Base-by-base conservation (phyloP, 2,797 vertebrate genomes). In the Siniperca obscura region DNA sequence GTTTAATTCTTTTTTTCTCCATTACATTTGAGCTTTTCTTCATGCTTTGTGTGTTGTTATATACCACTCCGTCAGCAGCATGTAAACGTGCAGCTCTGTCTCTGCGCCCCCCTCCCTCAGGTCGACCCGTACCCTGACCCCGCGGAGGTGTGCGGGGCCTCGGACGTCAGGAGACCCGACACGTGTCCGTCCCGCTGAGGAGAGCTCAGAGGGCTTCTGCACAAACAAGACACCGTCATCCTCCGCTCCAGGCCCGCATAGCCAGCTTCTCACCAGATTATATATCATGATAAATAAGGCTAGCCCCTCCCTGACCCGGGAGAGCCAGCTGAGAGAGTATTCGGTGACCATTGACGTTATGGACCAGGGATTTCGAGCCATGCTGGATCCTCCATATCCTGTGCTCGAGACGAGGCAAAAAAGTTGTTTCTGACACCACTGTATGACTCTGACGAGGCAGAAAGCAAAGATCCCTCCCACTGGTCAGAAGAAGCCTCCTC, bases 81-180 rank as follows among this genome's bases (percentile, higher is more conserved):
- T 57, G 25, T 80, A 57, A 81, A 16, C 61, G 59, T 22, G 55
- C 44, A 50, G 8, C 46, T 75, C 48, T 11, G 0, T 61, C 11
- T 64, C 59, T 70, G 44, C 66, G 8, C 9, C 4, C 4, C 19
- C n/a, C 34, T 0, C 57, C 42, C 46, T 9, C 88, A 99, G 98
- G 95, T 98, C 64, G 98, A 99, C 91, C 98, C 97, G 10, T 97
- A 97, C 90, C 97, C 98, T 7, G 97, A 97, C 87, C 94, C 96
- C 3, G 96, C 95, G 91, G 96, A 96, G 56, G 67, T 90, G 87
- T 82, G 89, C 86, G 80, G 74, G 13, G 65, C 82, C 1, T 65
- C 80, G 13, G 96, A 96, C 0, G 68, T 91, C 80, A 93, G 96
- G 27, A 96, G 96, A 90, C 96, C 95, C 7, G 92, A 95, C 74